phyloP scores from a whole-genome alignment of 2,888 invertebrate species.

The Exocentrus adspersus region DNA sequence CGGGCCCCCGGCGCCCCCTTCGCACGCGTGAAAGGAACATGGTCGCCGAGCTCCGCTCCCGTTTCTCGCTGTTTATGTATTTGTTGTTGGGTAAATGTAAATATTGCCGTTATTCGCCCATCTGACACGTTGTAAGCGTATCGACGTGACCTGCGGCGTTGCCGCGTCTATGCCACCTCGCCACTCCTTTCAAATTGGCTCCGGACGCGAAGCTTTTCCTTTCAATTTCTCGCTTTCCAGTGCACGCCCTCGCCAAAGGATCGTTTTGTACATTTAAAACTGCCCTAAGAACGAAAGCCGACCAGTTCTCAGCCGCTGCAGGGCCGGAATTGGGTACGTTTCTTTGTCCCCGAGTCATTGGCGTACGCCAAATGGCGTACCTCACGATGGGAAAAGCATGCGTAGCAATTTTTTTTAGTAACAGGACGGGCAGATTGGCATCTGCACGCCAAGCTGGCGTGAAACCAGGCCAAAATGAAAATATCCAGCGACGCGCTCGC shows the following conservation, averaged over 20 bases:
- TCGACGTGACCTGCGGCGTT: slow-evolving; percentile 53
- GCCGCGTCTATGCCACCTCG: slow-evolving; percentile 46
- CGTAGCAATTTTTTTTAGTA: slow-evolving; percentile 12
- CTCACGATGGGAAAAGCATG: neutral
- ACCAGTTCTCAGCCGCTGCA: neutral
- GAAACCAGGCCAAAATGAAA: neutral
- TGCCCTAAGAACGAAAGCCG: neutral
- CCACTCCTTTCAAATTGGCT: slow-evolving; percentile 49
- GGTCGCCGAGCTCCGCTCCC: neutral
- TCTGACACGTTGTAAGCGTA: slow-evolving; percentile 47
- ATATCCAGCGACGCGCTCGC: too few species aligned
- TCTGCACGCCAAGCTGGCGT: neutral
- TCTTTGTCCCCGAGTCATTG: slow-evolving; percentile 20
- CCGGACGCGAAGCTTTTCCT: slow-evolving; percentile 28
- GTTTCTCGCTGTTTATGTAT: neutral
- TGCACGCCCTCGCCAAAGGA: neutral
- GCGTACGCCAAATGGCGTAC: slow-evolving; percentile 15
- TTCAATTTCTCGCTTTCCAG: neutral
- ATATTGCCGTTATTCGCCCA: slow-evolving; percentile 34
- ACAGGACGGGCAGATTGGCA: neutral
- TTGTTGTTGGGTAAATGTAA: too few species aligned
- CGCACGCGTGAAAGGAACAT: too few species aligned
- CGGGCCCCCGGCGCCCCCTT: too few species aligned
- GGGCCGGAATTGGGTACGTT: neutral
- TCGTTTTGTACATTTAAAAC: too few species aligned